Evolutionary conservation across 2,888 invertebrate species (phyloP), one percentile per base, ranked within the genome.

Genomic region (Pelosia muscerda): DNA sequence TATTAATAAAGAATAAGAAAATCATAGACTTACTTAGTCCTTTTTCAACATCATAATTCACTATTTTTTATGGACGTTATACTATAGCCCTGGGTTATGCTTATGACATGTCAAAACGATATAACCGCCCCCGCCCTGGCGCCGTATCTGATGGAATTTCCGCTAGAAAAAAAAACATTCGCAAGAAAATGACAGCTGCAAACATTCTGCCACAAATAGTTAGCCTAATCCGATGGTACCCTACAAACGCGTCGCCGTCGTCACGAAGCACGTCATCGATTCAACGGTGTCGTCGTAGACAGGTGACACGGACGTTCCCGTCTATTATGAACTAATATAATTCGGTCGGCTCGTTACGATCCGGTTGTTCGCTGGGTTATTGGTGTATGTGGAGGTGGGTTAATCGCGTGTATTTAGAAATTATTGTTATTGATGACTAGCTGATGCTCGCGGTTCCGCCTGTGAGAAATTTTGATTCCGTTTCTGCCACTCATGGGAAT

Each of bases 181-280:
- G n/a, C n/a, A n/a, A n/a, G n/a, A n/a, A 4, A n/a, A 19, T 22
- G 22, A 22, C 4, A 53, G 8, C 9, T 25, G 31, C 62, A 22
- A 31, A 54, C 28, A 8, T 6, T 42, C 34, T 26, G 56, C 13
- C 23, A 42, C 26, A 57, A 57, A 64, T 38, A 26, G 13, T 64
- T 1, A 38, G 56, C 63, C 23, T 13, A 55, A 55, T 15, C 22
- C 55, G 55, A 42, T 19, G 19, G 2, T n/a, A n/a, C 49, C n/a
- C 49, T 49, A n/a, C n/a, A 2, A 49, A n/a, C 49, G 49, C 49
- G n/a, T 34, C 42, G 53, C 11, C 59, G 59, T 54, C 59, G 59
- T 60, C 59, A 65, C 53, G 54, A 28, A 28, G 42, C 22, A 65
- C 59, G 25, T 54, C 59, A 65, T 65, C 60, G 60, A 65, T 60